Evolutionary conservation across 2,797 vertebrate genomes (phyloP).

Genomic region (Hoplostethus atlanticus): DNA sequence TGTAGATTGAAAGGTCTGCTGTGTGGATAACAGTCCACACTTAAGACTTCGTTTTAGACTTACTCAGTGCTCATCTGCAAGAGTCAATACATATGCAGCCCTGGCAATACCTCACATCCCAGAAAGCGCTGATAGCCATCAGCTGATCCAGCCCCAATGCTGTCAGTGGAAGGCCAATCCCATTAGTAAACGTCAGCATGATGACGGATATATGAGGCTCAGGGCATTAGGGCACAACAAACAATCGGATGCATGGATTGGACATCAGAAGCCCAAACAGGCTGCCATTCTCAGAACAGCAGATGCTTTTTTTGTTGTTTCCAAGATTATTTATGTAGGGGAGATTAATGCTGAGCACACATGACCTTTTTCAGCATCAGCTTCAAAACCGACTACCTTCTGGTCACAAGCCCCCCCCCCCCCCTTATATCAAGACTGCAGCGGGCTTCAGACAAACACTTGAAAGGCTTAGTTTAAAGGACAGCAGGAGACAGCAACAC

Average conservation of each 20-base stretch:
- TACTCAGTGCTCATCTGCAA: constrained; percentile 42
- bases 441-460: no score
- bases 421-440: not conserved
- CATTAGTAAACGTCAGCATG: constrained; percentile 59
- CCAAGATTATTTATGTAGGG: constrained; percentile 29
- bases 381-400: not conserved
- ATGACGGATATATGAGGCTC: constrained; percentile 43
- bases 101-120: constrained; percentile 17
- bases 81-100: constrained; percentile 49
- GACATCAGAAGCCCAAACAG: constrained; percentile 41
- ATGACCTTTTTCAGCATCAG: constrained; percentile 47
- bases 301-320: constrained; percentile 26
- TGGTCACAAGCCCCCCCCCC: no score
- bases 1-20: constrained; percentile 52
- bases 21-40: constrained; percentile 34
- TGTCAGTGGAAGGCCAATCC: constrained; percentile 46
- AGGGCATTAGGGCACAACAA: constrained; percentile 31
- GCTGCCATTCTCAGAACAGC: constrained; percentile 39
- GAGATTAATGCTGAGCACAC: constrained; percentile 22
- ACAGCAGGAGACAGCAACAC: constrained; percentile 5
- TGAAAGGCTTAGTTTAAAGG: no score
- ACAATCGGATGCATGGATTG: constrained; percentile 25
- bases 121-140: constrained; percentile 65
- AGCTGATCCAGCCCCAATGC: constrained; percentile 58
- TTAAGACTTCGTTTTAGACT: constrained; percentile 39